Evolutionary conservation across 2,888 invertebrate genomes (phyloP), one percentile per base, ranked within the genome.

Genomic region (Latrodectus hesperus): DNA sequence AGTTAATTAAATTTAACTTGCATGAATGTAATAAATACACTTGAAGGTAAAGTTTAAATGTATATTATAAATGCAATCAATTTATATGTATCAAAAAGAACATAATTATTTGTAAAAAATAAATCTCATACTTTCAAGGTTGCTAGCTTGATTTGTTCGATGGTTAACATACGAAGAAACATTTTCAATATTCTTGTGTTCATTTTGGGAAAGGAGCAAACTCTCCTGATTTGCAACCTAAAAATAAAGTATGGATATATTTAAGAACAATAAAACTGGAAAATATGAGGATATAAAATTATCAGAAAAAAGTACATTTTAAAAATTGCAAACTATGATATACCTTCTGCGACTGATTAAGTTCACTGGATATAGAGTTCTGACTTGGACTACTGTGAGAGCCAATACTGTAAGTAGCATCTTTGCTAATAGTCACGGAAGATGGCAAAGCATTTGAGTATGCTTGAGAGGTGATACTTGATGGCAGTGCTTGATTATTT

Each of bases 271-370:
- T 60, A n/a, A 10, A n/a, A 9, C n/a, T 60, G 1, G 11, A 16
- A 60, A 60, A 55, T 14, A 11, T 6, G 6, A 3, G 38, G 6
- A 38, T 6, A 38, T 38, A 38, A 38, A 38, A 38, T 38, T 38
- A 22, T 55, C 55, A 14, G 12, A 1, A 16, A 11, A 67, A 65
- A 71, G 1, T 0, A 38, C n/a, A 71, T 51, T 70, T 49, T 38
- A 16, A 75, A 60, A 75, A 26, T n/a, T n/a, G n/a, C 16, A 68
- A 78, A 9, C 10, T 60, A 49, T 49, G 17, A 70, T n/a, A 49
- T 52, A 88, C 88, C 84, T 88, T 88, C 80, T 88, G 88, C 79
- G 88, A 82, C 82, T 88, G 88, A 74, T 68, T 78, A 88, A 88
- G 88, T 60, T 88, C 88, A 77, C 51, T 84, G 14, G 88, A 80